These are phyloP conservation scores for Carcina quercana DNA, from an alignment of 2,888 invertebrate genomes.

Conservation along the genomic window DNA sequence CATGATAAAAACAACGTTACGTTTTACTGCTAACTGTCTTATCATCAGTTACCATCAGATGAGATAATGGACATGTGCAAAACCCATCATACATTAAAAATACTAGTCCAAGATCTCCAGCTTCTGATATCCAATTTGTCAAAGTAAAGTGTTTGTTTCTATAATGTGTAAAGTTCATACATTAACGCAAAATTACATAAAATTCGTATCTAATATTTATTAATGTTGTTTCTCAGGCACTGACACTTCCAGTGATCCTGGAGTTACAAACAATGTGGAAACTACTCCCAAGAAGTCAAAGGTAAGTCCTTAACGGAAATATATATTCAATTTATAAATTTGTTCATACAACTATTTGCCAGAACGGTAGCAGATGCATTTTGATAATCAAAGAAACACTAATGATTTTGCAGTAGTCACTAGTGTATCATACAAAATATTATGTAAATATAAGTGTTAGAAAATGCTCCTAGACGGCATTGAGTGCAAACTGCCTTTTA, in stretches of 20 bases:
- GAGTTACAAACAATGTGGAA: slow-evolving; percentile 61
- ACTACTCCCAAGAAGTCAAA: slow-evolving; percentile 65
- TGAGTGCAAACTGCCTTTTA: slow-evolving; percentile 39
- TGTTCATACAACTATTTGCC: slow-evolving; percentile 19
- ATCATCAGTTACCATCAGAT: too few relatives aligned
- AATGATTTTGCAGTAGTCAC: slow-evolving; percentile 5
- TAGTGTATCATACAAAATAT: slow-evolving; percentile 42
- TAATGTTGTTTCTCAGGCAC: slow-evolving; percentile 44
- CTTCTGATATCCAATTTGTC: too few relatives aligned
- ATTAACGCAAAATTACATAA: too few relatives aligned
- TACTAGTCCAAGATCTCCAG: too few relatives aligned
- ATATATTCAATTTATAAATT: slow-evolving; percentile 16
- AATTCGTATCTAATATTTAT: background rate
- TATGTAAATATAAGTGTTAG: slow-evolving; percentile 57
- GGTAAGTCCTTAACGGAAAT: slow-evolving; percentile 35
- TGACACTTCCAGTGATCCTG: slow-evolving; percentile 65
- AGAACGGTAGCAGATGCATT: slow-evolving; percentile 41
- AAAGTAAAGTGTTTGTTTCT: too few relatives aligned
- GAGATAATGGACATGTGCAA: too few relatives aligned
- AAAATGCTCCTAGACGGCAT: slow-evolving; percentile 38
- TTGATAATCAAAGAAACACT: background rate
- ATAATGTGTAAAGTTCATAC: too few relatives aligned
- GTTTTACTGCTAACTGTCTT: too few relatives aligned
- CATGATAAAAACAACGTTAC: too few relatives aligned
- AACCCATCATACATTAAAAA: too few relatives aligned